These are phyloP conservation scores for Orthosia gothica DNA, from an alignment of 2,888 invertebrate genomes.

Conservation along the genomic window DNA sequence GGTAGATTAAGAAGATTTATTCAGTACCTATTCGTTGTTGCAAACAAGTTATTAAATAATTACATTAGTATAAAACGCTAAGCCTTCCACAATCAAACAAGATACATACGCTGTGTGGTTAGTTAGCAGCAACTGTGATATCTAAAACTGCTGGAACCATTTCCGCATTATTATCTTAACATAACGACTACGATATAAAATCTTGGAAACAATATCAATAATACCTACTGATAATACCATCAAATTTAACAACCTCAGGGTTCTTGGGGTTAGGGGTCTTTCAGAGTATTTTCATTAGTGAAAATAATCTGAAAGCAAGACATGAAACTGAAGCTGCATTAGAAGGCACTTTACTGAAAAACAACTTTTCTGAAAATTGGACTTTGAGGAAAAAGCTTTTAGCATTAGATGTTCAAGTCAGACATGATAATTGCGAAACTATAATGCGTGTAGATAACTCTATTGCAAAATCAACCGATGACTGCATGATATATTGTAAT, in stretches of 20 bases:
- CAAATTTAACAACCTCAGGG: neutral
- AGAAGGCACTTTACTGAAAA: neutral
- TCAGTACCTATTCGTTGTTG: constrained; percentile 13
- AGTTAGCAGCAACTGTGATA: constrained; percentile 29
- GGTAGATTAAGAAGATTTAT: constrained; percentile 34
- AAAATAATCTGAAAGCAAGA: neutral
- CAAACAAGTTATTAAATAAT: constrained; percentile 47
- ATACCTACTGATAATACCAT: neutral
- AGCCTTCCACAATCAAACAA: constrained; percentile 46
- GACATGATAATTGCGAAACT: constrained; percentile 28
- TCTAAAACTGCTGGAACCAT: constrained; percentile 24
- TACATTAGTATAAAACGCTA: constrained; percentile 29
- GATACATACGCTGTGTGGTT: constrained; percentile 35
- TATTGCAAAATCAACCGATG: constrained; percentile 34
- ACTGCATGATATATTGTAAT: constrained; percentile 38
- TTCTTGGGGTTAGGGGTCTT: too few species aligned
- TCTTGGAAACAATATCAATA: neutral
- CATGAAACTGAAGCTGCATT: neutral
- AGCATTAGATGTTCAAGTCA: constrained; percentile 1
- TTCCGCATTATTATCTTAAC: constrained; percentile 32
- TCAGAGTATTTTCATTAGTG: too few species aligned
- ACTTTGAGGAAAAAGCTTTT: neutral
- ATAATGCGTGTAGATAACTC: constrained; percentile 22
- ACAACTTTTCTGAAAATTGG: neutral
- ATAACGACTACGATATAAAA: constrained; percentile 4